These are phyloP conservation scores for Pseudolaguvia tuberculata DNA, from an alignment of 2,113 vertebrate species.

Conservation along the genomic window DNA sequence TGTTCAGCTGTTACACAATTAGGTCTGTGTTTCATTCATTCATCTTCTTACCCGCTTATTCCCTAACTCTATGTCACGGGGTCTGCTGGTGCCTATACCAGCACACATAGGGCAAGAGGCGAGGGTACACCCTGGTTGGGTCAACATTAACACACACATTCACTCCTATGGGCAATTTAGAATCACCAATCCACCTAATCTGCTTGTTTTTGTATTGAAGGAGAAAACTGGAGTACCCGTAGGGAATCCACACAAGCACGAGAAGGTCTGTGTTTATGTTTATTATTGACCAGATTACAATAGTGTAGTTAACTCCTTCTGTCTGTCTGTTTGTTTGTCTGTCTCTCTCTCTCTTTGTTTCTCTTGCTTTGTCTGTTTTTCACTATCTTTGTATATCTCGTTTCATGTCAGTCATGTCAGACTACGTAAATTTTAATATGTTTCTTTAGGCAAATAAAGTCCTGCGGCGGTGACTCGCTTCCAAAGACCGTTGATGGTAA, in stretches of 20 bases:
- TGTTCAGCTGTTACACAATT: conserved; percentile 49
- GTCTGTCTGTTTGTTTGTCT: background rate
- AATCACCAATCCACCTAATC: no score
- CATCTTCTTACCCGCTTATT: no score
- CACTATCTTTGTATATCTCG: background rate
- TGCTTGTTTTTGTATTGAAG: no score
- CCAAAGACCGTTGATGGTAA: conserved; percentile 24
- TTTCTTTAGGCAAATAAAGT: conserved; percentile 6
- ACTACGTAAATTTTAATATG: conserved; percentile 1
- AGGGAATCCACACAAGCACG: no score
- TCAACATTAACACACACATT: no score
- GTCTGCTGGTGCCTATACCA: no score
- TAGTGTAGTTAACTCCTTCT: background rate
- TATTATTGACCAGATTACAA: conserved; percentile 10
- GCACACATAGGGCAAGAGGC: no score
- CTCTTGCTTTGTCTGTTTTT: background rate
- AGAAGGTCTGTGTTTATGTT: conserved; percentile 2
- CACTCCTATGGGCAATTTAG: no score
- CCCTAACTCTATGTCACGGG: no score
- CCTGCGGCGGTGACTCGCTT: background rate
- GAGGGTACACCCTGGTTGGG: no score
- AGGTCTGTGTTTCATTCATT: conserved; percentile 1
- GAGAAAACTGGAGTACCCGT: no score
- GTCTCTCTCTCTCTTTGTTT: conserved; percentile 4
- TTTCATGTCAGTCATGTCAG: conserved; percentile 4